Conservation (phyloP, 2,797 vertebrate species). For the Darevskia mixta region DNA sequence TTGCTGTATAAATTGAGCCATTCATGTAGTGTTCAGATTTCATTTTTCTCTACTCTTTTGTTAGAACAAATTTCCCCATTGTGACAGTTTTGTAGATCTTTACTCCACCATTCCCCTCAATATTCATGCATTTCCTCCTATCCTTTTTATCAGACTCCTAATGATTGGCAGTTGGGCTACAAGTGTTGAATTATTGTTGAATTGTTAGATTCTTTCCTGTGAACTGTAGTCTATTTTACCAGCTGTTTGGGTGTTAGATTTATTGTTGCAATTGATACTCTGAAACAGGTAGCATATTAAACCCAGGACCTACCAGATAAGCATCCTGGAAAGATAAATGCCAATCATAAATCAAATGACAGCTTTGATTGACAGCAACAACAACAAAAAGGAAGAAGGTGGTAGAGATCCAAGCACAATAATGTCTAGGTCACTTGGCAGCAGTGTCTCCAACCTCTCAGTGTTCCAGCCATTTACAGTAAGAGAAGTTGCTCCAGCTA, state of each 20-base stretch:
- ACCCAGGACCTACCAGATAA: neutral
- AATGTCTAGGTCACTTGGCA: neutral
- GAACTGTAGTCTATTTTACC: neutral
- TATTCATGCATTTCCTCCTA: constrained; percentile 4
- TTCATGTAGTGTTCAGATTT: neutral
- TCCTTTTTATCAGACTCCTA: neutral
- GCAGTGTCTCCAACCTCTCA: neutral
- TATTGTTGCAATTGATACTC: neutral
- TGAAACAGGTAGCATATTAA: neutral
- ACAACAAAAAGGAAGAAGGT: neutral
- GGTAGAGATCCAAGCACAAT: neutral
- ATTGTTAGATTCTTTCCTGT: constrained; percentile 5
- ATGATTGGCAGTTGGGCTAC: neutral
- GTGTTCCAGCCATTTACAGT: neutral
- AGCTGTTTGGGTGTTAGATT: neutral
- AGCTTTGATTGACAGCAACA: accelerated
- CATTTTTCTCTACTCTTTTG: neutral
- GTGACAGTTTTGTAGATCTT: neutral
- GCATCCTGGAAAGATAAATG: too few relatives aligned
- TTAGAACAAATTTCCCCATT: neutral
- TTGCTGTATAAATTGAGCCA: constrained; percentile 33
- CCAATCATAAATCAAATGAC: neutral
- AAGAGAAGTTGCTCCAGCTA: neutral
- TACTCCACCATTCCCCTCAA: neutral
- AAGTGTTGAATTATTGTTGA: too few relatives aligned